These are phyloP conservation scores for Drosophila trichaetosa DNA, from an alignment of 2,888 invertebrate genomes.

Conservation along the genomic window DNA sequence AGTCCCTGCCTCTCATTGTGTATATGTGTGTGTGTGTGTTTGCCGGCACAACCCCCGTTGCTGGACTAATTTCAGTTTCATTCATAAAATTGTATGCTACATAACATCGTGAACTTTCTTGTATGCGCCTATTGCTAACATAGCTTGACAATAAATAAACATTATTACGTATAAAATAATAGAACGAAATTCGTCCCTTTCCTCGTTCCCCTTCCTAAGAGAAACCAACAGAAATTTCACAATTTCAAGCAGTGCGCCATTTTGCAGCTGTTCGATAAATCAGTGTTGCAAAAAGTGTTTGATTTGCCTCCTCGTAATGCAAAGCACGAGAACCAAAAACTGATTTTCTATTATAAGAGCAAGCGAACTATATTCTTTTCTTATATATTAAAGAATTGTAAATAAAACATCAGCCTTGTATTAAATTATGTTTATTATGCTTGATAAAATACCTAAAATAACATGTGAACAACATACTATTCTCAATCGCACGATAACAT, in stretches of 20 bases:
- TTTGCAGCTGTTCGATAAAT: constrained; percentile 17
- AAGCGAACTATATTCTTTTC: not conserved
- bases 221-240: not conserved
- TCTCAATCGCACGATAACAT: constrained; percentile 10
- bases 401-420: not conserved
- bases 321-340: not conserved
- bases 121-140: not conserved
- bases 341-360: not conserved
- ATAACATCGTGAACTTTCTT: not conserved
- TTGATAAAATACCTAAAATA: not conserved
- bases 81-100: constrained; percentile 41
- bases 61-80: constrained; percentile 40
- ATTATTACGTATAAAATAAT: not conserved
- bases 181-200: not conserved
- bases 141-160: not conserved
- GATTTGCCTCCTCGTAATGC: not conserved
- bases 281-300: constrained; percentile 37
- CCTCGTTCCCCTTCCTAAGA: not conserved
- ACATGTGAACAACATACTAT: constrained; percentile 23
- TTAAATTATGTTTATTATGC: not conserved
- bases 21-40: constrained; percentile 24
- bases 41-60: constrained; percentile 48
- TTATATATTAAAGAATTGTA: not conserved
- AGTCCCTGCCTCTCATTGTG: constrained; percentile 20
- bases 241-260: constrained; percentile 29